Percentiles rank a stretch among this genome's conserved stretches.
phyloP scores from a whole-genome alignment of 1,140 invertebrate species.

The Ips nitidus region DNA sequence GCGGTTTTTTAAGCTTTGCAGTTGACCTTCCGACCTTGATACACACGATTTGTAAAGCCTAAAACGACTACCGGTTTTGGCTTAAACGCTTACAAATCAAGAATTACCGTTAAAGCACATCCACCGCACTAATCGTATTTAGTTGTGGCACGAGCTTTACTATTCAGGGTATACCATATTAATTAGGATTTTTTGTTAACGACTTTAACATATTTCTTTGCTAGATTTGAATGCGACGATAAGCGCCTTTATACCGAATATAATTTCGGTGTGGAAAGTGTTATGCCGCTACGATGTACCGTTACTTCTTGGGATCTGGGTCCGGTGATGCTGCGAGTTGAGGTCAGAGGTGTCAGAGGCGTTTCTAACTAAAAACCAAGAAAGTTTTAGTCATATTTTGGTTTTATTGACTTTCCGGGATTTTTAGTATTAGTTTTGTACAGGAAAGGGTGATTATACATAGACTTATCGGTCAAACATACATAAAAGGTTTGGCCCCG shows the following conservation, averaged over 20 bases:
- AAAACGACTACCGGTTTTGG: constrained; percentile 11
- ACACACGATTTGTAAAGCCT: constrained; percentile 6
- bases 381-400: neutral
- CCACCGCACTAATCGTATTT: neutral
- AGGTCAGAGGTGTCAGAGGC: constrained; percentile 24
- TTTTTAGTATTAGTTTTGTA: too few species aligned
- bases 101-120: constrained; percentile 6
- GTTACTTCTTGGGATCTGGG: constrained; percentile 26
- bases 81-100: neutral
- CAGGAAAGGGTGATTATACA: too few species aligned
- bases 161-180: neutral
- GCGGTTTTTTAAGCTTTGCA: neutral
- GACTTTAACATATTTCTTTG: neutral
- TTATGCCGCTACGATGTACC: constrained; percentile 6
- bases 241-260: constrained; percentile 5
- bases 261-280: constrained; percentile 19
- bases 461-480: too few species aligned
- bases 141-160: neutral
- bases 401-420: too few species aligned
- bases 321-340: constrained; percentile 14
- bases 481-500: constrained; percentile 9
- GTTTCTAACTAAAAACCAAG: constrained; percentile 15
- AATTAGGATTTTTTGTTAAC: constrained; percentile 1
- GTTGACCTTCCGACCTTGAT: constrained; percentile 6
- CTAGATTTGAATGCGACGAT: constrained; percentile 5